Conservation (phyloP, 1,140 invertebrate genomes). For the Acyrthosiphon pisum region DNA sequence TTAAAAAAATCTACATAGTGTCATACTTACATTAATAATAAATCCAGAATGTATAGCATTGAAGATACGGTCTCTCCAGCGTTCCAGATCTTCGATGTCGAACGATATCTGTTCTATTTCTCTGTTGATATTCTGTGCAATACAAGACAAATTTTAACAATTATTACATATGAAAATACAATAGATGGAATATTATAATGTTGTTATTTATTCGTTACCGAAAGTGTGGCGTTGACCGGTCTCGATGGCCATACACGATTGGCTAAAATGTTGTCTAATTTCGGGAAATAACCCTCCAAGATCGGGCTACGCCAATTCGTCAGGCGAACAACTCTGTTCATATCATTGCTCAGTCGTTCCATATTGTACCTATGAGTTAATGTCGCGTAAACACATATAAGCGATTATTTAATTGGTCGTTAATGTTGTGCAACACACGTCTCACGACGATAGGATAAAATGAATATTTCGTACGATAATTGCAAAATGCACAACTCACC, state of each 20-base stretch:
- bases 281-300: constrained; percentile 75
- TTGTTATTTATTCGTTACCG: constrained; percentile 58
- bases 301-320: constrained; percentile 71
- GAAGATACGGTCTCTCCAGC: constrained; percentile 77
- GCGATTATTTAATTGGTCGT: neutral
- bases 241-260: constrained; percentile 72
- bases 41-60: constrained; percentile 76
- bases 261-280: constrained; percentile 73
- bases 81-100: constrained; percentile 74
- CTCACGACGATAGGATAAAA: neutral
- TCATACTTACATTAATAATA: constrained; percentile 61
- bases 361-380: constrained; percentile 70
- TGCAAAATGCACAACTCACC: constrained; percentile 61
- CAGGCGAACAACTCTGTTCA: constrained; percentile 68
- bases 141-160: neutral
- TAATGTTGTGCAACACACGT: no score
- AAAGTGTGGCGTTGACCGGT: constrained; percentile 68
- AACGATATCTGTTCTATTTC: constrained; percentile 71
- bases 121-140: constrained; percentile 69
- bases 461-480: neutral
- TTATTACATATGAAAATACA: neutral
- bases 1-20: neutral
- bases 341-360: constrained; percentile 72
- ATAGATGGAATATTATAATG: neutral
- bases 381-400: neutral